phyloP scores from a whole-genome alignment of 2,888 invertebrate genomes.

The Campoletis raptor region DNA sequence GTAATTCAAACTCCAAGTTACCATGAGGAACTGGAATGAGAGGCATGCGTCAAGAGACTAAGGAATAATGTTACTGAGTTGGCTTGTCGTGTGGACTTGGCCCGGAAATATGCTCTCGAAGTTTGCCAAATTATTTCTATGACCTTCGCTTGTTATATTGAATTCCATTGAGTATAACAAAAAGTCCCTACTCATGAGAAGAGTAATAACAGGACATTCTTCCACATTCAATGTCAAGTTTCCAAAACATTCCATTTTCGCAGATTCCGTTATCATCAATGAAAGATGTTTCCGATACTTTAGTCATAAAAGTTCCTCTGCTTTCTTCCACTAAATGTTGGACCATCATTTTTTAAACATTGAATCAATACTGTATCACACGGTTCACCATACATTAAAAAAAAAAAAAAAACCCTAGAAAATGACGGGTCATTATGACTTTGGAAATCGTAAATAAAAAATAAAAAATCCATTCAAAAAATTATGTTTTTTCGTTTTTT shows the following conservation, averaged over 20 bases:
- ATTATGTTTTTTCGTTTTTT: too few relatives aligned
- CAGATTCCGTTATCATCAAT: neutral
- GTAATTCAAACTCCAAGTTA: conserved; percentile 69
- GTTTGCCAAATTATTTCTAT: conserved; percentile 58
- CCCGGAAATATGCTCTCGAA: conserved; percentile 33
- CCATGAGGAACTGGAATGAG: conserved; percentile 35
- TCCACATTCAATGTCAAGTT: neutral
- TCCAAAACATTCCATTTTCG: neutral
- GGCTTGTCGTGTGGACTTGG: conserved; percentile 33
- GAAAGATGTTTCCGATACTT: conserved; percentile 12
- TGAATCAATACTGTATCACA: neutral
- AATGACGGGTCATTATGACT: too few relatives aligned
- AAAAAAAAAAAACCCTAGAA: neutral
- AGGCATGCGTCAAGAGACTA: conserved; percentile 44
- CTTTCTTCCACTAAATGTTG: neutral
- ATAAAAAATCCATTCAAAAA: too few relatives aligned
- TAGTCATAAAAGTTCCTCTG: neutral
- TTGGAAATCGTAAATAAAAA: neutral
- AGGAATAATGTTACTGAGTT: conserved; percentile 38
- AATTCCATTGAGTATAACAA: conserved; percentile 7
- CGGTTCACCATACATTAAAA: neutral
- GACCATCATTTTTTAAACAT: neutral
- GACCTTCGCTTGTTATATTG: conserved; percentile 3
- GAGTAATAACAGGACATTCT: conserved; percentile 10
- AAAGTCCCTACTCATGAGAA: neutral